phyloP scores from a whole-genome alignment of 92 coral and sea anemone species.

The Porites lobata region DNA sequence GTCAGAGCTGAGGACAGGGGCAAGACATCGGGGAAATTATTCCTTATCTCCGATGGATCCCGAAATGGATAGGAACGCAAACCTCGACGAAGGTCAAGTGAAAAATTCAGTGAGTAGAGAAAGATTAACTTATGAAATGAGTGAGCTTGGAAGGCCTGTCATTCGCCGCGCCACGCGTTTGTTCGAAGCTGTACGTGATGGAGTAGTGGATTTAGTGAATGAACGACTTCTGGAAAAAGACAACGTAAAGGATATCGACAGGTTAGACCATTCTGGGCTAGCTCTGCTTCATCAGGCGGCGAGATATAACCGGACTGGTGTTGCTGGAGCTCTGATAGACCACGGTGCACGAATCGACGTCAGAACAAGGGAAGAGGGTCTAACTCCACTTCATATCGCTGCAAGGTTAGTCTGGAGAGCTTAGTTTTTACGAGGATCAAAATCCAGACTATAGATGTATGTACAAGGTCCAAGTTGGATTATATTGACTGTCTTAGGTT shows the following conservation, averaged over 20 bases:
- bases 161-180: conserved; percentile 36
- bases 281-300: conserved; percentile 73
- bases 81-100: neutral
- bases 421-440: neutral
- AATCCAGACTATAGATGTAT: too few species aligned
- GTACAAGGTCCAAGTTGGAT: too few species aligned
- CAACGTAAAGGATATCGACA: conserved; percentile 31
- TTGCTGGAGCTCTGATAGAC: conserved; percentile 43
- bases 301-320: conserved; percentile 53
- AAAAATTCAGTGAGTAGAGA: conserved; percentile 23
- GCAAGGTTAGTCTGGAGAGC: conserved; percentile 42
- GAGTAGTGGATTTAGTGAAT: conserved; percentile 47
- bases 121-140: conserved; percentile 38
- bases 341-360: conserved; percentile 69
- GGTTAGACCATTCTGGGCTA: conserved; percentile 60
- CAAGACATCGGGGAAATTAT: neutral
- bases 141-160: conserved; percentile 37
- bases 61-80: conserved; percentile 12
- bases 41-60: conserved; percentile 8
- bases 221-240: conserved; percentile 42
- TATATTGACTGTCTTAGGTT: too few species aligned
- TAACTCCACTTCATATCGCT: conserved; percentile 71
- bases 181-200: conserved; percentile 74
- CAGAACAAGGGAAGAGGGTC: conserved; percentile 52
- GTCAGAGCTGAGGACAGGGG: neutral